These are phyloP conservation scores for Dipodomys ordii DNA, from an alignment of 2,113 vertebrate species.

Conservation along the genomic window DNA sequence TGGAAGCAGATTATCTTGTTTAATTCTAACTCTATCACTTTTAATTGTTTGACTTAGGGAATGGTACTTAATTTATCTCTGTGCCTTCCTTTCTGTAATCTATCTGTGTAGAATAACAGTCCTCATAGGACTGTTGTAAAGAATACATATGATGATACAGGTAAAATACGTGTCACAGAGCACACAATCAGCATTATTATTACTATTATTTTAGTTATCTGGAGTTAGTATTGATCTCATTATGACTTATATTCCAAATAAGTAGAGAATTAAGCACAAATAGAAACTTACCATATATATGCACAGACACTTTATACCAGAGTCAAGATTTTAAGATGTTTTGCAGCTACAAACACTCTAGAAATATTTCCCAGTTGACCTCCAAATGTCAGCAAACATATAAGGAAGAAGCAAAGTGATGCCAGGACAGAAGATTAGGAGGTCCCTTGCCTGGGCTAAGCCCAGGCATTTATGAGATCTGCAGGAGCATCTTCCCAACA, in stretches of 20 bases:
- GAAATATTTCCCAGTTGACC: conserved; percentile 17
- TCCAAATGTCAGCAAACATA: conserved; percentile 10
- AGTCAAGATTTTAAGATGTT: neutral
- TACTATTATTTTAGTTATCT: neutral
- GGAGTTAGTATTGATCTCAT: neutral
- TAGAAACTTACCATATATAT: neutral
- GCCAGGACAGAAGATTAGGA: neutral
- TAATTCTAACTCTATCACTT: conserved; percentile 27
- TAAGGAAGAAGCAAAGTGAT: neutral
- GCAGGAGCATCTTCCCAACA: neutral
- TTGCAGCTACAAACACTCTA: conserved; percentile 17
- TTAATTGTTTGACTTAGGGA: neutral
- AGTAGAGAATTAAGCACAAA: neutral
- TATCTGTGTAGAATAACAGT: neutral
- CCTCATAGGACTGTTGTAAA: neutral
- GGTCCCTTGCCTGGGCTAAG: neutral
- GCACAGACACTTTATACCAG: too few species aligned
- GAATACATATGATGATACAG: neutral
- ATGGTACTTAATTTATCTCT: neutral
- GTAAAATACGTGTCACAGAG: neutral
- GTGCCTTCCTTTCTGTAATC: neutral
- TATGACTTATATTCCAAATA: neutral
- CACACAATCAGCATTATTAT: neutral
- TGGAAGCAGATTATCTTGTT: conserved; percentile 10
- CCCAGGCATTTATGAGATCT: neutral